Evolutionary conservation across 1,140 invertebrate genomes (phyloP).

Genomic region (Mesaphorura yosii): DNA sequence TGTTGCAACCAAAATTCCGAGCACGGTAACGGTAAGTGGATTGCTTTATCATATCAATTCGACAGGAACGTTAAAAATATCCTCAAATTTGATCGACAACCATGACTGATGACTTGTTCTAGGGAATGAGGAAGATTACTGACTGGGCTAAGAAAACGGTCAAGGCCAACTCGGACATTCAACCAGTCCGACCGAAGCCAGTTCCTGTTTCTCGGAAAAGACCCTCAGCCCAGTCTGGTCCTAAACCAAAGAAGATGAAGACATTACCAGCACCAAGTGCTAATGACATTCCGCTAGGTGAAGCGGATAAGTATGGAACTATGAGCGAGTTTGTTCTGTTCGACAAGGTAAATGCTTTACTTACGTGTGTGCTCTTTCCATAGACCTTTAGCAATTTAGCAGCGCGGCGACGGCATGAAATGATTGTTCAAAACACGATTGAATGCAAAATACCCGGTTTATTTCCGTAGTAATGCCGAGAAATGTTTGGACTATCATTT

Average conservation of each 20-base stretch:
- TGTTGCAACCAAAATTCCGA: slow-evolving; percentile 63
- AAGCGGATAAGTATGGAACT: slow-evolving; percentile 81
- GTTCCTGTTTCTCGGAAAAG: slow-evolving; percentile 1
- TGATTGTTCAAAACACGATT: too few species aligned
- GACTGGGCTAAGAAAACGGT: slow-evolving; percentile 17
- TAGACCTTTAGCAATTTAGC: too few species aligned
- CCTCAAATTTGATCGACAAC: not conserved
- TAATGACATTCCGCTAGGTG: slow-evolving; percentile 59
- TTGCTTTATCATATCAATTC: too few species aligned
- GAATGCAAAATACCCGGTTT: too few species aligned
- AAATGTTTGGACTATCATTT: too few species aligned
- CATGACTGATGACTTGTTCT: not conserved
- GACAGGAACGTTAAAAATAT: not conserved
- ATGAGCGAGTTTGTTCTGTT: slow-evolving; percentile 91
- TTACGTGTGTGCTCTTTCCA: too few species aligned
- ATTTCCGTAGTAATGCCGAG: too few species aligned
- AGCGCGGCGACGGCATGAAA: too few species aligned
- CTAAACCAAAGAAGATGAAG: slow-evolving; percentile 8
- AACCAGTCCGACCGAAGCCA: slow-evolving; percentile 1
- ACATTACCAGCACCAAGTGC: slow-evolving; percentile 3
- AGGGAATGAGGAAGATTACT: not conserved
- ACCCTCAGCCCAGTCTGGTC: not conserved
- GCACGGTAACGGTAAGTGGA: slow-evolving; percentile 5
- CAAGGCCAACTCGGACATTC: slow-evolving; percentile 22
- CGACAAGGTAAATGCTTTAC: slow-evolving; percentile 70